Evolutionary conservation across 2,888 invertebrate genomes (phyloP).

Genomic region (Cerastis leucographa): DNA sequence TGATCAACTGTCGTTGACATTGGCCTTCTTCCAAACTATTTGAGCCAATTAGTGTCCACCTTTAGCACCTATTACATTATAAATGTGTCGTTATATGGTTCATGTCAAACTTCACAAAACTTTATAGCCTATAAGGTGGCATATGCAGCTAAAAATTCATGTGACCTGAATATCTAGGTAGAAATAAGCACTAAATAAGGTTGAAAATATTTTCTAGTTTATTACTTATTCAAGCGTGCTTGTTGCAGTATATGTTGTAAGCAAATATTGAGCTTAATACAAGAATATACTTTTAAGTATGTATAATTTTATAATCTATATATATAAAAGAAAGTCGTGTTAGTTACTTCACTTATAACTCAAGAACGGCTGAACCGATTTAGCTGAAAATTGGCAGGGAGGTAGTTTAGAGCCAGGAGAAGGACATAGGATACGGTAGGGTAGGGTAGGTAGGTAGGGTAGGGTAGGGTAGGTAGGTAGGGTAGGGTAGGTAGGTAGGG

Average conservation of each 20-base stretch:
- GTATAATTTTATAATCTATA: slow-evolving; percentile 1
- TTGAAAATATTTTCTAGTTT: slow-evolving; percentile 26
- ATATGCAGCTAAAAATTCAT: slow-evolving; percentile 49
- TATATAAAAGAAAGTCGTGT: too few species aligned
- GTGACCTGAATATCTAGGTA: slow-evolving; percentile 56
- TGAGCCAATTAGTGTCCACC: slow-evolving; percentile 70
- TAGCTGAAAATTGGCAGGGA: too few species aligned
- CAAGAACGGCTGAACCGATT: too few species aligned
- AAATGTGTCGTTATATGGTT: slow-evolving; percentile 30
- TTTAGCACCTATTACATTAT: slow-evolving; percentile 49
- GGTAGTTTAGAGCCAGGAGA: too few species aligned
- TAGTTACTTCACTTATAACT: too few species aligned
- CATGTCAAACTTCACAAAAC: slow-evolving; percentile 50
- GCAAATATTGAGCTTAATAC: not conserved
- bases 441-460: too few species aligned
- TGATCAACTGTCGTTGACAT: slow-evolving; percentile 73
- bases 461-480: too few species aligned
- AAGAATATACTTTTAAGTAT: slow-evolving; percentile 4
- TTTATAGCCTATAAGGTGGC: slow-evolving; percentile 43
- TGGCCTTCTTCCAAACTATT: slow-evolving; percentile 78
- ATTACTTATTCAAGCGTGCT: slow-evolving; percentile 1
- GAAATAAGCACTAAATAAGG: slow-evolving; percentile 45
- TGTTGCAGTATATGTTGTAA: slow-evolving; percentile 26
- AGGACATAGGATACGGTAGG: too few species aligned
- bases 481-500: too few species aligned